These are phyloP conservation scores for Drosophila malerkotliana DNA, from an alignment of 1,140 invertebrate genomes.

Conservation along the genomic window DNA sequence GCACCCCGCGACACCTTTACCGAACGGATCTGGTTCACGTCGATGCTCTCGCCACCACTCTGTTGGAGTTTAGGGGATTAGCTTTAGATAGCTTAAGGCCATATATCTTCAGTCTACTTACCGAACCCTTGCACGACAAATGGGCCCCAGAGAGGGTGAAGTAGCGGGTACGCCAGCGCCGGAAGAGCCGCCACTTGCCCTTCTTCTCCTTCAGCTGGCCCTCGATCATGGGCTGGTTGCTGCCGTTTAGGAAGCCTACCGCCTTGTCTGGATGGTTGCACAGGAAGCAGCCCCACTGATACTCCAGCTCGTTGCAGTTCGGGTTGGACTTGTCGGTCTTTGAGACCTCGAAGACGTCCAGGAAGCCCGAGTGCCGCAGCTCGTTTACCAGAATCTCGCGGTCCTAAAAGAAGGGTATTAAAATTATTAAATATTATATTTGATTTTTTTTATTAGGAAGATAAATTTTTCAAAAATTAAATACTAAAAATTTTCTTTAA, in stretches of 20 bases:
- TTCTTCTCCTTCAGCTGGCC: slow-evolving; percentile 98
- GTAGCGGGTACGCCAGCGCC: slow-evolving; percentile 95
- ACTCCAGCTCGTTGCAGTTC: slow-evolving; percentile 84
- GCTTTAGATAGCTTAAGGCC: not conserved
- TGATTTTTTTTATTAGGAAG: no score
- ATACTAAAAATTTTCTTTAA: no score
- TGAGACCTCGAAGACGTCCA: slow-evolving; percentile 95
- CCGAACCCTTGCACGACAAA: slow-evolving; percentile 93
- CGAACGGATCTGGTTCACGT: slow-evolving; percentile 95
- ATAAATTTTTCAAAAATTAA: no score
- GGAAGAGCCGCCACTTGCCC: slow-evolving; percentile 95
- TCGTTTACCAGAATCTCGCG: slow-evolving; percentile 94
- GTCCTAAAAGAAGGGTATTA: slow-evolving; percentile 86
- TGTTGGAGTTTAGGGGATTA: slow-evolving; percentile 66
- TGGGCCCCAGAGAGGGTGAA: slow-evolving; percentile 96
- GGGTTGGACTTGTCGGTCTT: slow-evolving; percentile 82
- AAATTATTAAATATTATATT: no score
- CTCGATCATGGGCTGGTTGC: slow-evolving; percentile 91
- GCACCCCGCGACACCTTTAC: slow-evolving; percentile 94
- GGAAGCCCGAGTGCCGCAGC: slow-evolving; percentile 93
- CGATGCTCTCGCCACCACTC: slow-evolving; percentile 90
- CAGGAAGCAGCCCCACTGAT: slow-evolving; percentile 83
- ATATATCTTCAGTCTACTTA: slow-evolving; percentile 84
- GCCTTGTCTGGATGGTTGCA: slow-evolving; percentile 96
- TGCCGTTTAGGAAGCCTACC: slow-evolving; percentile 90